Percentiles rank a stretch among this genome's conserved stretches.
Evolutionary conservation across 1,140 invertebrate species (phyloP).

Genomic region (Uloborus diversus): DNA sequence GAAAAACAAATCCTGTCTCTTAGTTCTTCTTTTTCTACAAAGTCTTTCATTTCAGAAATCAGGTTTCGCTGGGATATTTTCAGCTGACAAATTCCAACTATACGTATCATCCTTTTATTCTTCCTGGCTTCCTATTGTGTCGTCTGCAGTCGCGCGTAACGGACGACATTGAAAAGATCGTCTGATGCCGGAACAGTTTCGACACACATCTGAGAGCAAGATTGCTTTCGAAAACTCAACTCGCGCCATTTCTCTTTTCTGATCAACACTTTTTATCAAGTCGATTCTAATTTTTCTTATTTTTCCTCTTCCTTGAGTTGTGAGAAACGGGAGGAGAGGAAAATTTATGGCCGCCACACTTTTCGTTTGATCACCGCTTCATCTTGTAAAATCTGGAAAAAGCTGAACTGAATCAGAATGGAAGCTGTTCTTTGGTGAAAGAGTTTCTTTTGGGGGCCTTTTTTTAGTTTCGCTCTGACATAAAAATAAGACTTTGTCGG

Average conservation of each 20-base stretch:
- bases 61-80: slow-evolving; percentile 6
- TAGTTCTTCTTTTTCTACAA: too few relatives aligned
- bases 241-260: background rate
- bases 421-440: background rate
- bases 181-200: background rate
- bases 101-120: slow-evolving; percentile 37
- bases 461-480: background rate
- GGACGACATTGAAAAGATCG: background rate
- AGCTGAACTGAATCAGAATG: background rate
- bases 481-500: background rate
- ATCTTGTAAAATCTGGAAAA: slow-evolving; percentile 1
- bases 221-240: background rate
- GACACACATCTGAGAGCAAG: slow-evolving; percentile 14
- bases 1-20: too few relatives aligned
- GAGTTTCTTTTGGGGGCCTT: background rate
- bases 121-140: slow-evolving; percentile 35
- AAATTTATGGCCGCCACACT: slow-evolving; percentile 11
- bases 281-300: background rate
- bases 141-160: background rate
- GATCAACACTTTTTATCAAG: background rate
- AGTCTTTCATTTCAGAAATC: slow-evolving; percentile 8
- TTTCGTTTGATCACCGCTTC: background rate
- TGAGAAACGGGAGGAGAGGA: too few relatives aligned
- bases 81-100: slow-evolving; percentile 32
- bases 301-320: background rate